phyloP scores from a whole-genome alignment of 2,888 invertebrate genomes.

The Lottia gigantea region DNA sequence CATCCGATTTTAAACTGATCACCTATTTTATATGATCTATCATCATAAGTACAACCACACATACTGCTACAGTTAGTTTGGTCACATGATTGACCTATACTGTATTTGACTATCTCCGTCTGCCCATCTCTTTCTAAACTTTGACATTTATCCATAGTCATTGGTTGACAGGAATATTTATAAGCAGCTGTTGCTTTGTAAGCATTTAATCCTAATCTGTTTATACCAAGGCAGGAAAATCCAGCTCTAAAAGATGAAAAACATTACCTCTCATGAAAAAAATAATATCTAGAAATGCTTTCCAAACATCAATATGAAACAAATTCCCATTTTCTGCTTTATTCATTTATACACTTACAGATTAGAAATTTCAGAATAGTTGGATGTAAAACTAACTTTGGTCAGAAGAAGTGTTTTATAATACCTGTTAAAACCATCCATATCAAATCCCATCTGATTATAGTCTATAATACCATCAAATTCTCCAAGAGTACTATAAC shows the following conservation, averaged over 20 bases:
- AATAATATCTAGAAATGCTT: too few species aligned
- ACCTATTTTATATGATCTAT: slow-evolving; percentile 47
- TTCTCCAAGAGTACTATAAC: slow-evolving; percentile 55
- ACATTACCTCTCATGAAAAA: neutral
- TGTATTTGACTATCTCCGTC: slow-evolving; percentile 53
- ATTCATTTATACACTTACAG: too few species aligned
- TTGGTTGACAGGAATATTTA: slow-evolving; percentile 52
- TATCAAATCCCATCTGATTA: slow-evolving; percentile 54
- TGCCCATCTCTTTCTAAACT: slow-evolving; percentile 39
- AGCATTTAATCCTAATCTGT: slow-evolving; percentile 54
- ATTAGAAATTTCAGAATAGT: too few species aligned
- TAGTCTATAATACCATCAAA: slow-evolving; percentile 63
- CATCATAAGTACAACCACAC: slow-evolving; percentile 61
- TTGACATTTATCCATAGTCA: slow-evolving; percentile 54
- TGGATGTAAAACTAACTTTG: too few species aligned
- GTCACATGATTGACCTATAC: slow-evolving; percentile 55
- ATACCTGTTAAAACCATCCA: slow-evolving; percentile 61
- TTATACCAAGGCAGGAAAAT: slow-evolving; percentile 59
- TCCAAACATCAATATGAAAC: too few species aligned
- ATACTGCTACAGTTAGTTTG: slow-evolving; percentile 50
- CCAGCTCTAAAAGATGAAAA: slow-evolving; percentile 51
- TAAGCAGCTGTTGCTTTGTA: slow-evolving; percentile 54
- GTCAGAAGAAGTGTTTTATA: neutral
- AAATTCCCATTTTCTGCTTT: neutral
- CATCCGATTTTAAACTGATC: slow-evolving; percentile 50